These are phyloP conservation scores for Pangasianodon gigas DNA, from an alignment of 2,113 vertebrate species.

Conservation along the genomic window DNA sequence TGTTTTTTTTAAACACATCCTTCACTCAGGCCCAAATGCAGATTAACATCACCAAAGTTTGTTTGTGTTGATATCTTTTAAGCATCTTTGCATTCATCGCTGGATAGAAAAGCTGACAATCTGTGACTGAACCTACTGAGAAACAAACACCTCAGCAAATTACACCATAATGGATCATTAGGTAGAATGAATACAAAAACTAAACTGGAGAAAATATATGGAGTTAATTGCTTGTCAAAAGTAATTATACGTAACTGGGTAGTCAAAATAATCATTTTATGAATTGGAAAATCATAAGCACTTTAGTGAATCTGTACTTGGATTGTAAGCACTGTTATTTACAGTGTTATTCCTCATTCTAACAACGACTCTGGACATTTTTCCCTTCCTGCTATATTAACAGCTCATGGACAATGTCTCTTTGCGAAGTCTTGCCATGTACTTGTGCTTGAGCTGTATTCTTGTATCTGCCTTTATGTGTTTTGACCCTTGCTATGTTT, in stretches of 20 bases:
- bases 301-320: background rate
- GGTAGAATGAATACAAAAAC: background rate
- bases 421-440: background rate
- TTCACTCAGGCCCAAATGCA: background rate
- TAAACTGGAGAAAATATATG: background rate
- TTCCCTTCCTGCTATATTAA: background rate
- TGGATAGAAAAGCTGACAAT: background rate
- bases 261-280: background rate
- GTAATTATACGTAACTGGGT: background rate
- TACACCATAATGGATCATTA: conserved; percentile 8
- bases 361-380: background rate
- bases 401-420: background rate
- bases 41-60: background rate
- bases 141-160: conserved; percentile 17
- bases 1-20: background rate
- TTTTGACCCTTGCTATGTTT: background rate
- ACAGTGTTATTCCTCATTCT: background rate
- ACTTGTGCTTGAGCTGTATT: background rate
- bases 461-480: background rate
- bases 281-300: background rate
- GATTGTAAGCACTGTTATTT: background rate
- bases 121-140: conserved; percentile 4
- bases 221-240: conserved; percentile 21
- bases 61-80: background rate
- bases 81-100: background rate